Conservation (phyloP, 2,113 vertebrate species). For the Oncorhynchus gorbuscha region DNA sequence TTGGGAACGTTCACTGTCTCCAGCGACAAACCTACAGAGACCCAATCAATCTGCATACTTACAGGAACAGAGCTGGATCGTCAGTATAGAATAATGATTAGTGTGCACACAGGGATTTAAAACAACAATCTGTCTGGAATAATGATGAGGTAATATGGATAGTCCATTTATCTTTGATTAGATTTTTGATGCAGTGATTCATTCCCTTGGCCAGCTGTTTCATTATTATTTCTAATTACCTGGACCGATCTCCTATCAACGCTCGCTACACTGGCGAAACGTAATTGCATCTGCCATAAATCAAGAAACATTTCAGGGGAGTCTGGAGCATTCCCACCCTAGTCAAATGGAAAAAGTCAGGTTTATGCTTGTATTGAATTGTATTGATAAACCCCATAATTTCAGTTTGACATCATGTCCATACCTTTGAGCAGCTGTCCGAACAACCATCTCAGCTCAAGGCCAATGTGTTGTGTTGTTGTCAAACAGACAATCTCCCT, state of each 20-base stretch:
- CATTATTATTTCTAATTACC: slow-evolving; percentile 78
- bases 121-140: slow-evolving; percentile 66
- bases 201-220: slow-evolving; percentile 63
- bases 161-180: slow-evolving; percentile 73
- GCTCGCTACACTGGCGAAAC: slow-evolving; percentile 54
- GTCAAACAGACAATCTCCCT: neutral
- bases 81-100: slow-evolving; percentile 55
- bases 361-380: slow-evolving; percentile 48
- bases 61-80: slow-evolving; percentile 36
- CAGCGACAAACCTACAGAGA: slow-evolving; percentile 23
- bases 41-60: slow-evolving; percentile 57
- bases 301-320: slow-evolving; percentile 61
- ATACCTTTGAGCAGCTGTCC: neutral
- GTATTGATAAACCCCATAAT: slow-evolving; percentile 32
- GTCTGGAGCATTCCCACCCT: slow-evolving; percentile 26
- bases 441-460: too few relatives aligned
- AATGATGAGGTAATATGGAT: slow-evolving; percentile 64
- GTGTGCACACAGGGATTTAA: slow-evolving; percentile 57
- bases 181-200: slow-evolving; percentile 68
- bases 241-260: slow-evolving; percentile 64
- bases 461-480: neutral
- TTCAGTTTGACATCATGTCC: slow-evolving; percentile 5
- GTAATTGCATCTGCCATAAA: slow-evolving; percentile 72
- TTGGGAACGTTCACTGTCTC: slow-evolving; percentile 35
- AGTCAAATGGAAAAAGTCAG: slow-evolving; percentile 23